These are phyloP conservation scores for Orthosia gracilis DNA, from an alignment of 2,888 invertebrate species.

Conservation along the genomic window DNA sequence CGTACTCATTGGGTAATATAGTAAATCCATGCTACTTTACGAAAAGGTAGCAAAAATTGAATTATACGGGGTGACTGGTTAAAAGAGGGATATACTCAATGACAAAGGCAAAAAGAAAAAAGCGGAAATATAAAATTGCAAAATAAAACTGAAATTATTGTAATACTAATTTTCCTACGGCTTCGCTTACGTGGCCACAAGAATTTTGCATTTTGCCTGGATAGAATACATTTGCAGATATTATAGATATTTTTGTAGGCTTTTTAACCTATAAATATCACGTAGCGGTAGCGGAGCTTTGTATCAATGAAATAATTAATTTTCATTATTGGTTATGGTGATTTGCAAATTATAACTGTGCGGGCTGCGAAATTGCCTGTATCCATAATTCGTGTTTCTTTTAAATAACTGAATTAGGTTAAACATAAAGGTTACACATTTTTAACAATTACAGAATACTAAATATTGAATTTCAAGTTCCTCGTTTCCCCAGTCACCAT, in stretches of 20 bases:
- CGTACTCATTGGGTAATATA: conserved; percentile 76
- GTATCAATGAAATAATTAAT: too few relatives aligned
- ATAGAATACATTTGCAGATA: too few relatives aligned
- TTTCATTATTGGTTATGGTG: too few relatives aligned
- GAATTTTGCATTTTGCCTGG: too few relatives aligned
- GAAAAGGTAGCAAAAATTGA: background rate
- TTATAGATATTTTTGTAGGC: too few relatives aligned
- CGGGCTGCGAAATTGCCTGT: too few relatives aligned
- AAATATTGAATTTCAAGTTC: background rate
- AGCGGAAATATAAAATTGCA: background rate
- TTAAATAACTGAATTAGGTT: background rate
- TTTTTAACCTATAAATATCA: too few relatives aligned
- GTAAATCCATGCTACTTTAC: conserved; percentile 12
- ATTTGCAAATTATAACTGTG: too few relatives aligned
- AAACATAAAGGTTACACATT: background rate
- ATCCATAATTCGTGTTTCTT: too few relatives aligned
- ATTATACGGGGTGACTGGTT: background rate
- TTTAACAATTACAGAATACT: background rate
- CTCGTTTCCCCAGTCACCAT: background rate
- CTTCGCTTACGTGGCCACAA: background rate
- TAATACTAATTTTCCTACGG: too few relatives aligned
- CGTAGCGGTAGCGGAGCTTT: too few relatives aligned
- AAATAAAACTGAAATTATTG: background rate
- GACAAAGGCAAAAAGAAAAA: background rate
- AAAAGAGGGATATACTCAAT: background rate